Base-by-base conservation (phyloP, 2,888 invertebrate genomes). In the Endomychus coccineus region DNA sequence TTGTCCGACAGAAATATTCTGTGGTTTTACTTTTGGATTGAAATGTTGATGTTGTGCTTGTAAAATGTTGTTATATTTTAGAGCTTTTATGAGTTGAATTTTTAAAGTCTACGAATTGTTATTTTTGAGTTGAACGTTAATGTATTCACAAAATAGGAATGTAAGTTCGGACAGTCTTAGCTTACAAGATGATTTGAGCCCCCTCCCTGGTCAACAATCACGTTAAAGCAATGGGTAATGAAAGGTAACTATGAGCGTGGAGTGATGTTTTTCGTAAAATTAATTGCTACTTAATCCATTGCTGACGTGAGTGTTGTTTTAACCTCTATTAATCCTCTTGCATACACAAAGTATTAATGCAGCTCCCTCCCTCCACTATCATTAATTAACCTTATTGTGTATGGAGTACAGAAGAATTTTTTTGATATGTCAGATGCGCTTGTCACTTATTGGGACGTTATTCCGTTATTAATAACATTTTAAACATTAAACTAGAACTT, bases 291-390 rank as follows among this genome's bases (percentile, higher is more conserved):
- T 39, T 35, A 38, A 60, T 61, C 64, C 65, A 66, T 66, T 66
- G 65, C 66, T 66, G 62, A 64, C 64, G 64, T 66, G 66, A 64
- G 61, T 66, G 65, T 65, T 65, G 63, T 61, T 56, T 46, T 19
- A n/a, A 19, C n/a, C 31, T 39, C 35, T 39, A n/a, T n/a, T n/a
- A n/a, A n/a, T n/a, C n/a, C n/a, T n/a, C n/a, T n/a, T n/a, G n/a
- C n/a, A n/a, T n/a, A n/a, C n/a, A n/a, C n/a, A n/a, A n/a, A n/a
- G n/a, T n/a, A n/a, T n/a, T n/a, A n/a, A n/a, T n/a, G n/a, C n/a
- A n/a, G n/a, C n/a, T n/a, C n/a, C n/a, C n/a, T n/a, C n/a, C n/a
- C n/a, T n/a, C n/a, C n/a, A n/a, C n/a, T n/a, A n/a, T n/a, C n/a
- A n/a, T n/a, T n/a, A n/a, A n/a, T n/a, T n/a, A n/a, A n/a, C n/a